A percentile compares a stretch with the other conserved stretches of the same genome.
Evolutionary conservation across 2,888 invertebrate genomes (phyloP).

Genomic region (Papilio elwesi): DNA sequence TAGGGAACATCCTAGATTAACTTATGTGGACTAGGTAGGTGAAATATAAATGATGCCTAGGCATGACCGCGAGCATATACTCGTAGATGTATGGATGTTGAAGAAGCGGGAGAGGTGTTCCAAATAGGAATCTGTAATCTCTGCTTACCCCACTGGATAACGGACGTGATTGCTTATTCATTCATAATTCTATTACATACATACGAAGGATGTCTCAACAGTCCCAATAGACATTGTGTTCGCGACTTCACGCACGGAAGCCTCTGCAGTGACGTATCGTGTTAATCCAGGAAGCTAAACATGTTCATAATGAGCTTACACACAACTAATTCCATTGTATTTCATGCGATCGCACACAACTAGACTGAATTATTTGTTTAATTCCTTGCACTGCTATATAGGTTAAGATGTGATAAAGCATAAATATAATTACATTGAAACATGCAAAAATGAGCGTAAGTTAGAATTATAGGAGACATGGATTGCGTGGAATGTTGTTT

Average conservation of each 20-base stretch:
- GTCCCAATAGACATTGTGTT: constrained; percentile 7
- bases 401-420: constrained; percentile 24
- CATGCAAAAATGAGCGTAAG: background rate
- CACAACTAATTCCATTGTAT: constrained; percentile 38
- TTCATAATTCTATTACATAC: too few relatives aligned
- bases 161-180: too few relatives aligned
- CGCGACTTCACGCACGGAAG: constrained; percentile 33
- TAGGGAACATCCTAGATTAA: too few relatives aligned
- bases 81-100: too few relatives aligned
- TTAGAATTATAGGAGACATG: background rate
- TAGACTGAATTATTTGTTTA: constrained; percentile 33
- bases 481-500: background rate
- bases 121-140: too few relatives aligned
- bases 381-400: constrained; percentile 27
- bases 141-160: too few relatives aligned
- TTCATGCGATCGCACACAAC: constrained; percentile 22
- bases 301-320: constrained; percentile 39
- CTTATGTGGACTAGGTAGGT: too few relatives aligned
- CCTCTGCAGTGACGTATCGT: constrained; percentile 28
- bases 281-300: constrained; percentile 38
- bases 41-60: too few relatives aligned
- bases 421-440: background rate
- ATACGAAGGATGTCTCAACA: too few relatives aligned
- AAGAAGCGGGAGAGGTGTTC: too few relatives aligned
- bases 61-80: too few relatives aligned